Evolutionary conservation across 2,113 vertebrate species (phyloP).

Genomic region (Mastomys natalensis): DNA sequence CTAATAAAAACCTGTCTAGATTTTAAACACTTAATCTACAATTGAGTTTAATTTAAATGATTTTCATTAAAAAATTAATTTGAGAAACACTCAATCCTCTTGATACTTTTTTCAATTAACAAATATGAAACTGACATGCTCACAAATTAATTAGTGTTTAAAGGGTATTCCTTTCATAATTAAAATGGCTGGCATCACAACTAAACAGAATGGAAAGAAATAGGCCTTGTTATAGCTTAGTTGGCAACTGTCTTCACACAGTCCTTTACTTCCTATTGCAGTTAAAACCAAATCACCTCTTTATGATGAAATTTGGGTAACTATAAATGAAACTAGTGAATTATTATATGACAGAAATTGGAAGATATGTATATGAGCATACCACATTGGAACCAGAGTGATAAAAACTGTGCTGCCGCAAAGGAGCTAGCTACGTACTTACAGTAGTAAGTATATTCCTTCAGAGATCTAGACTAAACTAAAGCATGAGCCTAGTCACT

Average conservation of each 20-base stretch:
- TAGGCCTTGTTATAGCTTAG: background rate
- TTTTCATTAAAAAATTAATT: constrained; percentile 78
- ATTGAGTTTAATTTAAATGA: constrained; percentile 72
- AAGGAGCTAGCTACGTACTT: background rate
- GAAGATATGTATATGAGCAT: background rate
- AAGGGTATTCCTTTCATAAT: constrained; percentile 60
- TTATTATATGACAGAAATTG: background rate
- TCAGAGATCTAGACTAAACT: background rate
- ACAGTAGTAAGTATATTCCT: background rate
- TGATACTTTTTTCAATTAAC: constrained; percentile 76
- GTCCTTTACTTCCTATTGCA: background rate
- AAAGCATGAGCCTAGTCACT: background rate
- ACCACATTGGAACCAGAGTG: background rate
- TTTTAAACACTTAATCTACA: constrained; percentile 76
- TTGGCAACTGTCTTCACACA: background rate
- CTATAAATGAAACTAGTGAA: background rate
- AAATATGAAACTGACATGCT: constrained; percentile 71
- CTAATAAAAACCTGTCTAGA: constrained; percentile 70
- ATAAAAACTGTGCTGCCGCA: background rate
- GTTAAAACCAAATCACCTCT: background rate
- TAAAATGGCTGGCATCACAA: constrained; percentile 56
- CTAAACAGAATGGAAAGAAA: background rate
- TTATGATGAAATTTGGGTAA: background rate
- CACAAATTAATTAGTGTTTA: constrained; percentile 70
- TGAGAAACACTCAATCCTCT: constrained; percentile 76